Base-by-base conservation (phyloP, 2,797 vertebrate genomes). In the Rhinella marina region DNA sequence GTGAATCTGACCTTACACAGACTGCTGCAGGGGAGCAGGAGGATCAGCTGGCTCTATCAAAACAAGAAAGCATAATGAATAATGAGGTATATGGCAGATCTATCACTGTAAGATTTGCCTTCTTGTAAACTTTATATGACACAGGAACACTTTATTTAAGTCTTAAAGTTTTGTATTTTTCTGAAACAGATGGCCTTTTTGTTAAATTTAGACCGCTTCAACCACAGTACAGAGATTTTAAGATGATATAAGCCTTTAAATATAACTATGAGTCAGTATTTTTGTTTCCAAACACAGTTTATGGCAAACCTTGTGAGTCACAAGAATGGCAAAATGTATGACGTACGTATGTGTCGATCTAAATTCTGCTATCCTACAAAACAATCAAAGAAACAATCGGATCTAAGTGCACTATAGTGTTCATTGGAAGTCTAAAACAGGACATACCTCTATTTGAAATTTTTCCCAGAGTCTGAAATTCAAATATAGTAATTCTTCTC, bases 221-320 rank as follows among this genome's bases (percentile, higher is more conserved):
- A 56, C 61, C 70, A 68, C 41, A 86, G 61, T 14, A 76, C 52
- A 48, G 76, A 78, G 14, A 85, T 25, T 75, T 79, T 86, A 77
- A 61, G 48, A 87, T 82, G 86, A 66, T 52, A 32, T 75, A 76
- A 83, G 41, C 17, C 14, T 78, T 83, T 17, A 83, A 83, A 83
- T 66, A 83, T 83, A 83, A 41, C 73, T 59, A 56, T 88, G 86
- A 88, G 50, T 88, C 86, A 88, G 72, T 79, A 84, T 78, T 59
- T 84, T 52, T 84, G 52, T 84, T 83, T 88, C 27, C 52, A 25
- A 78, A 57, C 48, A 82, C 64, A 57, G 50, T 84, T 78, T 68
- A 79, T 56, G 64, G 52, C 23, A 79, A 52, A 83, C 27, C 77
- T 84, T 50, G 23, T 88, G 86, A 88, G 81, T 88, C 86, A 88